Evolutionary conservation across 2,888 invertebrate species (phyloP).

Genomic region (Brassicogethes aeneus): DNA sequence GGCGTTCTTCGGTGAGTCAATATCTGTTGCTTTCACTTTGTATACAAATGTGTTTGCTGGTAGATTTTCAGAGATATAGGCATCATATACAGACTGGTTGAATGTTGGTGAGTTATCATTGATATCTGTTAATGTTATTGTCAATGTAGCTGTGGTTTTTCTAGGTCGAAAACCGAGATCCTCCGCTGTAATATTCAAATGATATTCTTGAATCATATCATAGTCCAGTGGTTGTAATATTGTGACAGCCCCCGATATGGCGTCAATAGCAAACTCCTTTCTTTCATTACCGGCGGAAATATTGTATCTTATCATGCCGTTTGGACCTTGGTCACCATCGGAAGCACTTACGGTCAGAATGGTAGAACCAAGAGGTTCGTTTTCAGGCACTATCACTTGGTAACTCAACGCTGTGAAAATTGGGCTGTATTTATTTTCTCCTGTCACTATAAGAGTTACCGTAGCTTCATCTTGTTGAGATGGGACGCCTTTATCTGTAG

Average conservation of each 20-base stretch:
- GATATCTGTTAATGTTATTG: constrained; percentile 82
- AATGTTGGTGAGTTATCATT: constrained; percentile 90
- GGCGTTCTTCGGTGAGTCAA: constrained; percentile 82
- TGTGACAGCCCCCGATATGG: constrained; percentile 67
- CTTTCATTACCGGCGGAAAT: constrained; percentile 78
- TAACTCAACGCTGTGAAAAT: constrained; percentile 77
- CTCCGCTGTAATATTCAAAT: constrained; percentile 76
- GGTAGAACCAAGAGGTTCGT: constrained; percentile 76
- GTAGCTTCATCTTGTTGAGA: constrained; percentile 69
- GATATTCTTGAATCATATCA: constrained; percentile 76
- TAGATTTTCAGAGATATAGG: constrained; percentile 76
- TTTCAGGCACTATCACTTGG: constrained; percentile 86
- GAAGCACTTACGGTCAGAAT: constrained; percentile 78
- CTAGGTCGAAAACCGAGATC: constrained; percentile 78
- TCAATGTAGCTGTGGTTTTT: constrained; percentile 69
- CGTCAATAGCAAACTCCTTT: constrained; percentile 71
- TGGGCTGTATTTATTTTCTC: constrained; percentile 72
- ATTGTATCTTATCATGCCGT: constrained; percentile 77
- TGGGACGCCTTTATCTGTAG: constrained; percentile 81
- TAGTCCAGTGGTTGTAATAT: constrained; percentile 77
- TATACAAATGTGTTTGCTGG: constrained; percentile 66
- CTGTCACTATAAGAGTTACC: constrained; percentile 71
- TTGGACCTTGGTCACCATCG: constrained; percentile 81
- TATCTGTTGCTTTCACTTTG: constrained; percentile 68
- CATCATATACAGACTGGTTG: constrained; percentile 66